Percentiles rank a stretch among this genome's conserved stretches.
These are phyloP conservation scores for Temnothorax nylanderi DNA, from an alignment of 1,140 invertebrate genomes.

Conservation along the genomic window DNA sequence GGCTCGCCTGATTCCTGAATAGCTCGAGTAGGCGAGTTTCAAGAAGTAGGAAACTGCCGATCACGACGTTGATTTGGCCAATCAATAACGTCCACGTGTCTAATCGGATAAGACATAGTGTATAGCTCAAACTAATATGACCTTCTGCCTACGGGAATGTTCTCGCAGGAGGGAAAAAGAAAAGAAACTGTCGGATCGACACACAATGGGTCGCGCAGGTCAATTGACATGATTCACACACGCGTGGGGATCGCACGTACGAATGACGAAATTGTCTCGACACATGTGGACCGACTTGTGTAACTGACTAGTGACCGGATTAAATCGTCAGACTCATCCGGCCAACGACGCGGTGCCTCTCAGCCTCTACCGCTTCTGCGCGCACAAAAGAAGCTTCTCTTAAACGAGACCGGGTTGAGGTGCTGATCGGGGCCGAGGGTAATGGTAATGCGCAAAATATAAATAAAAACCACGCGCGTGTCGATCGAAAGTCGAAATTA, in stretches of 20 bases:
- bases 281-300: not conserved
- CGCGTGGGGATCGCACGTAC: too few species aligned
- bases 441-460: not conserved
- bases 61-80: not conserved
- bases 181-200: not conserved
- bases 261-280: not conserved
- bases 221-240: not conserved
- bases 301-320: conserved; percentile 6
- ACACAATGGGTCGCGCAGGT: not conserved
- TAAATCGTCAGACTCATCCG: not conserved
- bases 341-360: not conserved
- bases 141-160: not conserved
- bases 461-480: not conserved
- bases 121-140: not conserved
- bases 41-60: not conserved
- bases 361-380: not conserved
- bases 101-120: not conserved
- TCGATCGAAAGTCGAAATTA: not conserved
- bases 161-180: not conserved
- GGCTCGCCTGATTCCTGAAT: too few species aligned
- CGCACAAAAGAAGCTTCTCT: not conserved
- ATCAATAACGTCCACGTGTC: not conserved
- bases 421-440: not conserved
- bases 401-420: not conserved
- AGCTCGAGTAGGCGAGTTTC: not conserved